Evolutionary conservation across 2,888 invertebrate genomes (phyloP), one percentile per base, ranked within the genome.

Genomic region (Linnaemya vulpina): DNA sequence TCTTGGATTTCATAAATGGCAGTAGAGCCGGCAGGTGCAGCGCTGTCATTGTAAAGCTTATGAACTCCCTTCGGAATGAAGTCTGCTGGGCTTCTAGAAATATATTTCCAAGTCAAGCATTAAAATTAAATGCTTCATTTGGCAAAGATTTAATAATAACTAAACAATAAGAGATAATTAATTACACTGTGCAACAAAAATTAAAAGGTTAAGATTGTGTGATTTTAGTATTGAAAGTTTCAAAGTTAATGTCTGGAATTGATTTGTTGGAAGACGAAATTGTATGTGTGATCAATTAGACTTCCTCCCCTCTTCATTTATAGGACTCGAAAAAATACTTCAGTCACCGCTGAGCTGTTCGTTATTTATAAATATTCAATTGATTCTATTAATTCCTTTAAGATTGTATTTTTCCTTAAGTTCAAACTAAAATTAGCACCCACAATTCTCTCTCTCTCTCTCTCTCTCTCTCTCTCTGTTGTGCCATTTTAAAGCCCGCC

Each of bases 81-180:
- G 35, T 35, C 43, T 67, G 68, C 22, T 60, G 30, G 1, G 15
- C 15, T 11, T 11, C 8, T 11, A 60, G 15, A 13, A 22, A 35
- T 15, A 25, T 38, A 46, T 79, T 58, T 60, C 46, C 65, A 25
- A 58, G n/a, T 67, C 22, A 25, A 49, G 67, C 25, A 75, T 75
- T 75, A 70, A 13, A 46, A 68, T 46, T 55, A 70, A 63, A 55
- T 46, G 46, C 43, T 68, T 81, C 51, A 81, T 74, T 74, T 74
- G 67, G n/a, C 25, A 55, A 51, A 40, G 20, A 20, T 11, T 35
- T 7, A 22, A 13, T 10, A 15, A 2, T 20, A 1, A 51, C 1
- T 9, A 20, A 20, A 20, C 5, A n/a, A 46, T 5, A 15, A 13
- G 46, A 13, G 9, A n/a, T 13, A 46, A 46, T 13, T 11, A 3